phyloP scores from a whole-genome alignment of 2,113 vertebrate genomes.

The Tursiops truncatus region DNA sequence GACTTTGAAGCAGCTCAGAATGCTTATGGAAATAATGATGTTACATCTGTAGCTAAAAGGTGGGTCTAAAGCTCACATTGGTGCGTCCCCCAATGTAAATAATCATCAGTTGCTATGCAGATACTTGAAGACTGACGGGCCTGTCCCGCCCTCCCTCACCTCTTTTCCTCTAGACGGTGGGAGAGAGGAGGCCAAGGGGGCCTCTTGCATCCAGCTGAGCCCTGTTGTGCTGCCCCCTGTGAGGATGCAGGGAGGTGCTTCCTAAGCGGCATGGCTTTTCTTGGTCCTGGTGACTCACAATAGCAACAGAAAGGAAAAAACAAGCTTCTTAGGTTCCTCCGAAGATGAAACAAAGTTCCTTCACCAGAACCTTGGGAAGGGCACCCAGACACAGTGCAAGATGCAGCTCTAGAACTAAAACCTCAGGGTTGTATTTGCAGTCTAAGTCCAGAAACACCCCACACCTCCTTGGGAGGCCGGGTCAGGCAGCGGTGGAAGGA shows the following conservation, averaged over 20 bases:
- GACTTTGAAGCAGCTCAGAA: not conserved
- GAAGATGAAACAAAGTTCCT: slow-evolving; percentile 28
- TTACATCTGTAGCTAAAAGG: not conserved
- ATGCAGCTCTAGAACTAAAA: not conserved
- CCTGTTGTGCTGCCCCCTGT: not conserved
- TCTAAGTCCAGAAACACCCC: not conserved
- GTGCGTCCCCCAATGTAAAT: accelerated
- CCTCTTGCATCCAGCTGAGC: not conserved
- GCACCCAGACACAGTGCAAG: not conserved
- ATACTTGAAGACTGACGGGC: not conserved
- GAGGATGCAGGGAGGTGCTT: not conserved
- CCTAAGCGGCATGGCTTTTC: not conserved
- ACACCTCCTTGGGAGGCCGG: not conserved
- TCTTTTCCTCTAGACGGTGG: not conserved
- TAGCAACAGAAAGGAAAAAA: not conserved
- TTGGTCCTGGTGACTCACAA: not conserved
- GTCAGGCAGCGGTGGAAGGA: not conserved
- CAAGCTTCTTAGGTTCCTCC: not conserved
- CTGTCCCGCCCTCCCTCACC: not conserved
- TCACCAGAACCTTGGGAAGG: not conserved
- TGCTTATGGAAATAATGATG: not conserved
- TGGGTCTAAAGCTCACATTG: not conserved
- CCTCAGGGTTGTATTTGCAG: not conserved
- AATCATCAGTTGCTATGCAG: too few species aligned
- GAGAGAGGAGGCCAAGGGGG: not conserved